These are phyloP conservation scores for Mallotus villosus DNA, from an alignment of 2,797 vertebrate genomes.

Conservation along the genomic window DNA sequence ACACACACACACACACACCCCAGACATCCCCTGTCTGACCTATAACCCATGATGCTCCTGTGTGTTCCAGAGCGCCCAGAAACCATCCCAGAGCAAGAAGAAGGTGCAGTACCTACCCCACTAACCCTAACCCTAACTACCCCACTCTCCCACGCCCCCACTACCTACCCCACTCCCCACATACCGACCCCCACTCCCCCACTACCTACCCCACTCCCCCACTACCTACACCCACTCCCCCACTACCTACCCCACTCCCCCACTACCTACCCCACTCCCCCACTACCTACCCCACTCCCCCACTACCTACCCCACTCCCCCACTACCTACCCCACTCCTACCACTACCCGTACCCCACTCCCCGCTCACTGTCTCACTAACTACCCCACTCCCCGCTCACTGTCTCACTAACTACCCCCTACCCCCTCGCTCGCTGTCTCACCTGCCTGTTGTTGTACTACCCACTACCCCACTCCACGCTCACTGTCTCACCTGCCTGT, in stretches of 20 bases:
- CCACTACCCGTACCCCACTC: slow-evolving; percentile 75
- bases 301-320: slow-evolving; percentile 74
- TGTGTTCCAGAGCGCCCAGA: slow-evolving; percentile 93
- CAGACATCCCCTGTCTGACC: slow-evolving; percentile 7
- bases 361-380: slow-evolving; percentile 73
- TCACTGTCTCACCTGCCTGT: background rate
- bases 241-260: too few relatives aligned
- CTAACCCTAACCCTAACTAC: too few relatives aligned
- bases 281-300: too few relatives aligned
- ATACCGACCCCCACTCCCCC: slow-evolving; percentile 70
- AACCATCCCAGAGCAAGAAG: slow-evolving; percentile 97
- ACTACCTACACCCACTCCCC: slow-evolving; percentile 72
- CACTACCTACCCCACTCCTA: too few relatives aligned
- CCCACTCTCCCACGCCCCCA: slow-evolving; percentile 70
- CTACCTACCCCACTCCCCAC: too few relatives aligned
- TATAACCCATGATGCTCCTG: slow-evolving; percentile 72
- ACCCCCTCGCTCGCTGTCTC: too few relatives aligned
- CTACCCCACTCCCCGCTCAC: slow-evolving; percentile 72
- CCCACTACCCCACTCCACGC: too few relatives aligned
- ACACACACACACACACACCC: background rate
- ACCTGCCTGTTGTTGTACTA: too few relatives aligned
- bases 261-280: slow-evolving; percentile 74
- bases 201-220: too few relatives aligned
- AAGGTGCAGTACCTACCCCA: slow-evolving; percentile 92
- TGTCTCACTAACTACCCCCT: too few relatives aligned